Evolutionary conservation across 2,888 invertebrate species (phyloP).

Genomic region (Mesoligia furuncula): DNA sequence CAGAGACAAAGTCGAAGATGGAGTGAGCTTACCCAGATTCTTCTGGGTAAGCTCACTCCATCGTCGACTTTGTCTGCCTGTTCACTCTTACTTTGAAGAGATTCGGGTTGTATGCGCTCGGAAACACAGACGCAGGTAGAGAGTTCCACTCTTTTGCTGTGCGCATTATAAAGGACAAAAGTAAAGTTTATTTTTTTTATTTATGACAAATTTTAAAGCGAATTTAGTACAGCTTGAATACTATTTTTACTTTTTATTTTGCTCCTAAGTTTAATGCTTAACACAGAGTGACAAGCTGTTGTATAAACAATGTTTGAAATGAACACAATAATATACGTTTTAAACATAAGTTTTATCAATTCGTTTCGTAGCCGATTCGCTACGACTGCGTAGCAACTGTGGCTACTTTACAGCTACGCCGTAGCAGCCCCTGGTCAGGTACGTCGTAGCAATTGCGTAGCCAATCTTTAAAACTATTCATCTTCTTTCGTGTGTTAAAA

Average conservation of each 20-base stretch:
- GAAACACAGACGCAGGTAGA: too few species aligned
- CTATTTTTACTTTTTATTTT: background rate
- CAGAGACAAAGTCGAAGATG: too few species aligned
- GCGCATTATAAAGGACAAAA: too few species aligned
- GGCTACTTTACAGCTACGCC: background rate
- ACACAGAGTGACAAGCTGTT: background rate
- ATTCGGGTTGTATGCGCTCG: too few species aligned
- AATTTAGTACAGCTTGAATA: background rate
- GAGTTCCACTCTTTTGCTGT: too few species aligned
- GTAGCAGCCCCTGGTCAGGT: background rate
- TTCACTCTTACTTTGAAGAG: too few species aligned
- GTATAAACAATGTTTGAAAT: background rate
- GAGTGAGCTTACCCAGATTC: too few species aligned
- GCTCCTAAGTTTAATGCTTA: background rate
- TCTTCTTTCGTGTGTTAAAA: background rate
- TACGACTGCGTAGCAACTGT: background rate
- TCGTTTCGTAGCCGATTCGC: background rate
- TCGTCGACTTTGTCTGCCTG: too few species aligned
- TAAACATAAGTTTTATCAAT: background rate
- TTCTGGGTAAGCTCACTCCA: too few species aligned
- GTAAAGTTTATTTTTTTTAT: background rate
- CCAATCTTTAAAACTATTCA: too few species aligned
- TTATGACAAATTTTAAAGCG: background rate
- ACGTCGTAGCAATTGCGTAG: conserved; percentile 4
- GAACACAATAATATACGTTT: background rate